Evolutionary conservation across 2,113 vertebrate species (phyloP).

Genomic region (Triplophysa tibetana): DNA sequence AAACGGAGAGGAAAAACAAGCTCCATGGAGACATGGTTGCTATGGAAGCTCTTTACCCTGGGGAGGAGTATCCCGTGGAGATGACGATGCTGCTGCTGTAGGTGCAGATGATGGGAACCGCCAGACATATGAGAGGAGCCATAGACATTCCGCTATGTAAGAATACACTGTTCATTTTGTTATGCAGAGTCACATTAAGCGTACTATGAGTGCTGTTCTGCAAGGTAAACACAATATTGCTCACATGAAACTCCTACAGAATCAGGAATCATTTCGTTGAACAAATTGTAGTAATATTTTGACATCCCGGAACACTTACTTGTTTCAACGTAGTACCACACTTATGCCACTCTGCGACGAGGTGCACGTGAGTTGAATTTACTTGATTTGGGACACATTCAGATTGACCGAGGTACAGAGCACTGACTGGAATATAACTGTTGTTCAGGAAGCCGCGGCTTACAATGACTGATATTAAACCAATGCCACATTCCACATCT

Average conservation of each 20-base stretch:
- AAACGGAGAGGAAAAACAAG: slow-evolving; percentile 30
- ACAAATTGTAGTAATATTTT: background rate
- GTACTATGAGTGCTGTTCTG: slow-evolving; percentile 79
- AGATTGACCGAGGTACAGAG: slow-evolving; percentile 79
- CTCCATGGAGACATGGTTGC: slow-evolving; percentile 29
- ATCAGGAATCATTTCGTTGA: background rate
- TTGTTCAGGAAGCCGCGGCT: slow-evolving; percentile 72
- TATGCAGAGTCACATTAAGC: slow-evolving; percentile 75
- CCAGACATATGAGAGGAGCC: slow-evolving; percentile 58
- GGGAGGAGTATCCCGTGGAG: slow-evolving; percentile 75
- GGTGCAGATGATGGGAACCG: slow-evolving; percentile 75
- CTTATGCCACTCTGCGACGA: slow-evolving; percentile 75
- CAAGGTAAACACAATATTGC: slow-evolving; percentile 38
- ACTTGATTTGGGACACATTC: slow-evolving; percentile 71
- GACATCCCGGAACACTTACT: slow-evolving; percentile 64
- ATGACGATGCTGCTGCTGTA: slow-evolving; percentile 77
- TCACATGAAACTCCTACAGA: background rate
- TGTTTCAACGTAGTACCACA: slow-evolving; percentile 74
- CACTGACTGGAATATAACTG: slow-evolving; percentile 66
- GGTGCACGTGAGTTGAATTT: slow-evolving; percentile 73
- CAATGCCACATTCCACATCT: slow-evolving; percentile 72
- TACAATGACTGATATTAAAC: slow-evolving; percentile 73
- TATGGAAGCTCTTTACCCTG: slow-evolving; percentile 71
- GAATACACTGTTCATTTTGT: slow-evolving; percentile 51
- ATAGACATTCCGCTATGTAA: background rate